Evolutionary conservation across 2,888 invertebrate genomes (phyloP).

Genomic region (Micropterix aruncella): DNA sequence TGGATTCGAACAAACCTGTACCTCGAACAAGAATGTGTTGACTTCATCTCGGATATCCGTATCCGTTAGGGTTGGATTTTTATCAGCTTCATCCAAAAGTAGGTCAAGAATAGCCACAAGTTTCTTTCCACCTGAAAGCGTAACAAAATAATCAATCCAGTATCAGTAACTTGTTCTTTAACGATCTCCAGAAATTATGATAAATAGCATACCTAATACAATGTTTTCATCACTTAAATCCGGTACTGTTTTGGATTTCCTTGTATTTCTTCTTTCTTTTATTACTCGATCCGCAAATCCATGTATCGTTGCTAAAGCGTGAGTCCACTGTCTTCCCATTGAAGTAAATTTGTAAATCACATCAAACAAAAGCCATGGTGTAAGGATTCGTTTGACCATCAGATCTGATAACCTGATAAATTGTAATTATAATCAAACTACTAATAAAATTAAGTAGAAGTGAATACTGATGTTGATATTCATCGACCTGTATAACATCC

Average conservation of each 20-base stretch:
- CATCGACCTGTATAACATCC: too few species aligned
- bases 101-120: conserved; percentile 32
- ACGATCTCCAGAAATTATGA: too few species aligned
- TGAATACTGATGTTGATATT: too few species aligned
- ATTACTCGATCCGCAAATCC: background rate
- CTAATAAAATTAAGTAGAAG: too few species aligned
- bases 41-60: conserved; percentile 35
- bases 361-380: background rate
- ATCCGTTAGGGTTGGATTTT: conserved; percentile 23
- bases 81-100: conserved; percentile 21
- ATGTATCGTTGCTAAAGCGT: background rate
- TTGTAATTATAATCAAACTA: too few species aligned
- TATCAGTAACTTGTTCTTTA: too few species aligned
- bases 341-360: background rate
- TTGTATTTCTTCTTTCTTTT: background rate
- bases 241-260: background rate
- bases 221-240: too few species aligned
- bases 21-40: conserved; percentile 37
- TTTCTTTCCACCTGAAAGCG: conserved; percentile 21
- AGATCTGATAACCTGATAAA: too few species aligned
- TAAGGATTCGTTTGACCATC: too few species aligned
- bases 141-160: too few species aligned
- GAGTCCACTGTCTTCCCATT: background rate
- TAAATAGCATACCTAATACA: too few species aligned
- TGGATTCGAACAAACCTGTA: too few species aligned